Evolutionary conservation across 2,113 vertebrate species (phyloP).

Genomic region (Hypomesus transpacificus): DNA sequence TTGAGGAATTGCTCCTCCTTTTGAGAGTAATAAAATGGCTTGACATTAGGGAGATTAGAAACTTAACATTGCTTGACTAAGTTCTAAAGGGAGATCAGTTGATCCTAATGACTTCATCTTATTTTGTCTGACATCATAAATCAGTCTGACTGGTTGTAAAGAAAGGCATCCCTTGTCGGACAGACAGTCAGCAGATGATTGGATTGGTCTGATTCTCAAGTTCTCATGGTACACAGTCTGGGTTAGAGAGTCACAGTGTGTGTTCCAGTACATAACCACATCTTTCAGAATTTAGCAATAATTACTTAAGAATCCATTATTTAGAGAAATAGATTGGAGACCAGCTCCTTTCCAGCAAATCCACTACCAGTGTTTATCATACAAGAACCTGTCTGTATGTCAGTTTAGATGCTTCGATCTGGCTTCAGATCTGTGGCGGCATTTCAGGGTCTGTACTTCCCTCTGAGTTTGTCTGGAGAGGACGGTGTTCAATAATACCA

Average conservation of each 20-base stretch:
- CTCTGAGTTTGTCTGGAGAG: conserved; percentile 23
- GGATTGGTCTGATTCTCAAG: background rate
- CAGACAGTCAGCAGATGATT: background rate
- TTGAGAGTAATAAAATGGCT: too few relatives aligned
- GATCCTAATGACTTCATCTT: background rate
- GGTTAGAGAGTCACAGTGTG: background rate
- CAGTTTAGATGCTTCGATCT: background rate
- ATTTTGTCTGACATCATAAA: background rate
- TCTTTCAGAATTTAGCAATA: background rate
- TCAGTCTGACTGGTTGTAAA: background rate
- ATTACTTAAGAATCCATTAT: background rate
- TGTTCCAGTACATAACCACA: too few relatives aligned
- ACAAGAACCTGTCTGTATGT: conserved; percentile 34
- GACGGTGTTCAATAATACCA: conserved; percentile 25
- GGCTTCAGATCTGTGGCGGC: background rate
- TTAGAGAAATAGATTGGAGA: conserved; percentile 43
- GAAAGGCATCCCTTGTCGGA: background rate
- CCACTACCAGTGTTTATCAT: conserved; percentile 21
- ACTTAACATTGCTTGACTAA: too few relatives aligned
- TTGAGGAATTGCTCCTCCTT: too few relatives aligned
- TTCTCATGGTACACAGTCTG: background rate
- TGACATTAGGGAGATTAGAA: too few relatives aligned
- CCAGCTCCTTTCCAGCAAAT: conserved; percentile 61
- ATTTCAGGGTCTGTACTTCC: conserved; percentile 26
- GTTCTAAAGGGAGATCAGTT: background rate